phyloP scores from a whole-genome alignment of 2,888 invertebrate species.

The Thymelicus acteon region DNA sequence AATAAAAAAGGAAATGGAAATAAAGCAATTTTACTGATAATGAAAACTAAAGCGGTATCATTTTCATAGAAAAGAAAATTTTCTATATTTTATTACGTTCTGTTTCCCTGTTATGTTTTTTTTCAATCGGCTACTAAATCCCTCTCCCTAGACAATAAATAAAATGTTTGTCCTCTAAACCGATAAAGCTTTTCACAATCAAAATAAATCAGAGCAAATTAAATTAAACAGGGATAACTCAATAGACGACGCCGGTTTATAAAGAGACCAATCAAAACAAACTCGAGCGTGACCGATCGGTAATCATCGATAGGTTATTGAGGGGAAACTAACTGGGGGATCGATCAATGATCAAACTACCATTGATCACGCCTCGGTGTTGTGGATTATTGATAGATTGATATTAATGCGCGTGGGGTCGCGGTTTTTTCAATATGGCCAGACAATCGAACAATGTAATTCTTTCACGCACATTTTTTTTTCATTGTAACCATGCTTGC shows the following conservation, averaged over 20 bases:
- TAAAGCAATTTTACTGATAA: background rate
- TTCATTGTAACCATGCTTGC: slow-evolving; percentile 63
- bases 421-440: slow-evolving; percentile 69
- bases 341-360: slow-evolving; percentile 58
- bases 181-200: slow-evolving; percentile 45
- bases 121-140: slow-evolving; percentile 23
- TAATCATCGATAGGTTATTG: slow-evolving; percentile 65
- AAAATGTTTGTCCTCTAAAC: slow-evolving; percentile 35
- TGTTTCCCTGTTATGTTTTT: background rate
- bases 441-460: slow-evolving; percentile 79
- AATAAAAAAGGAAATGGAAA: too few relatives aligned
- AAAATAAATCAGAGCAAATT: slow-evolving; percentile 53
- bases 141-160: slow-evolving; percentile 37
- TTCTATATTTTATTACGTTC: background rate
- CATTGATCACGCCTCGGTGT: slow-evolving; percentile 78
- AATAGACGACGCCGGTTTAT: slow-evolving; percentile 68
- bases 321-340: slow-evolving; percentile 64
- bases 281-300: slow-evolving; percentile 60
- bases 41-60: background rate
- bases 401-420: slow-evolving; percentile 79
- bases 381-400: slow-evolving; percentile 82
- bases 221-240: slow-evolving; percentile 60
- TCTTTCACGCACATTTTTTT: slow-evolving; percentile 67
- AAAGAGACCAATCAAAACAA: slow-evolving; percentile 68
- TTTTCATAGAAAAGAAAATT: background rate